Evolutionary conservation across 1,140 invertebrate genomes (phyloP).

Genomic region (Drosophila ogumai): DNA sequence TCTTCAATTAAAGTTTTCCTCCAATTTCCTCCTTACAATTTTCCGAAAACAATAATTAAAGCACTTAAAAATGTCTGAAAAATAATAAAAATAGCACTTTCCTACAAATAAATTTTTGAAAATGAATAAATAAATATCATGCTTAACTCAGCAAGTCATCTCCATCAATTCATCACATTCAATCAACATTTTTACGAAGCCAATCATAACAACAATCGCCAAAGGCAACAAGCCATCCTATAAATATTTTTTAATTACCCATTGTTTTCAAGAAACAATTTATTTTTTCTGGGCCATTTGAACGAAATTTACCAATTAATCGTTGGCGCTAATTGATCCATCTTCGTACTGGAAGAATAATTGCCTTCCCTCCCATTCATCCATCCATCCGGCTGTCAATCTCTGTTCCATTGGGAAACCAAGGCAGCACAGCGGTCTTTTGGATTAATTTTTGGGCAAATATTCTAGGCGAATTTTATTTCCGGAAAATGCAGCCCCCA

Average conservation of each 20-base stretch:
- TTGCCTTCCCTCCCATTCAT: slow-evolving; percentile 5
- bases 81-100: neutral
- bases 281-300: neutral
- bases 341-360: slow-evolving; percentile 12
- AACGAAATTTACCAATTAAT: slow-evolving; percentile 18
- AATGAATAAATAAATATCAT: slow-evolving; percentile 2
- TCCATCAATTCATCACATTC: slow-evolving; percentile 9
- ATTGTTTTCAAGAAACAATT: slow-evolving; percentile 18
- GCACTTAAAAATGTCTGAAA: neutral
- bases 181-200: slow-evolving; percentile 13
- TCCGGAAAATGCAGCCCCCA: slow-evolving; percentile 27
- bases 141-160: neutral
- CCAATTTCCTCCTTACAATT: neutral
- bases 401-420: neutral
- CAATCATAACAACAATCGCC: slow-evolving; percentile 11
- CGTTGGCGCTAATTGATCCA: slow-evolving; percentile 25
- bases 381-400: slow-evolving; percentile 9
- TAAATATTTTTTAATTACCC: slow-evolving; percentile 42
- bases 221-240: slow-evolving; percentile 2
- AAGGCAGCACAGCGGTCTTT: slow-evolving; percentile 1
- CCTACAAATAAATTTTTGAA: slow-evolving; percentile 1
- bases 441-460: slow-evolving; percentile 16
- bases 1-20: neutral
- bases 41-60: neutral
- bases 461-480: slow-evolving; percentile 28